phyloP scores from a whole-genome alignment of 2,888 invertebrate genomes.

The Rutpela maculata region DNA sequence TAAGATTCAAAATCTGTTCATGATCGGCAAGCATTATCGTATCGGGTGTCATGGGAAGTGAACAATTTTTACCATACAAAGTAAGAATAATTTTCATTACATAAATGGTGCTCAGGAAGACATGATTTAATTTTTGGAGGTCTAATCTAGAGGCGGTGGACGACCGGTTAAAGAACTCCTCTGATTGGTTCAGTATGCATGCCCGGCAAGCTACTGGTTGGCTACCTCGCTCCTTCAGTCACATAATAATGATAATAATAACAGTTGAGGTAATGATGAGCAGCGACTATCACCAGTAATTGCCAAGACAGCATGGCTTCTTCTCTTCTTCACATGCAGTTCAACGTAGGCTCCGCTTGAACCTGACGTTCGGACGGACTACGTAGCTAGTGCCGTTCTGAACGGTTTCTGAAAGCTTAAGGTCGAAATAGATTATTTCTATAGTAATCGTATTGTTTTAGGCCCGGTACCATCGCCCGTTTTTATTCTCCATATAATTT shows the following conservation, averaged over 20 bases:
- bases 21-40: conserved; percentile 4
- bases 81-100: conserved; percentile 35
- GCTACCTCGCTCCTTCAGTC: conserved; percentile 67
- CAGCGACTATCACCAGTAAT: conserved; percentile 67
- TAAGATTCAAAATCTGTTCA: conserved; percentile 27
- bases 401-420: not conserved
- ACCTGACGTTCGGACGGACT: not conserved
- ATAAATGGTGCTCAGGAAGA: conserved; percentile 52
- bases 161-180: conserved; percentile 63
- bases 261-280: conserved; percentile 71
- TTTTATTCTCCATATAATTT: too few species aligned
- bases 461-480: too few species aligned
- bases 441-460: not conserved
- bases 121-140: conserved; percentile 67
- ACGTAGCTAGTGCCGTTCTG: not conserved
- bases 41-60: not conserved
- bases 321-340: conserved; percentile 52
- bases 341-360: conserved; percentile 14
- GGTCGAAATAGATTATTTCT: not conserved
- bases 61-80: conserved; percentile 1
- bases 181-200: conserved; percentile 63
- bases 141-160: conserved; percentile 67
- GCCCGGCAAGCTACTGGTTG: conserved; percentile 68
- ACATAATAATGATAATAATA: conserved; percentile 73
- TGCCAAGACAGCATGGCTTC: conserved; percentile 70